Percentiles rank a stretch among this genome's conserved stretches.
These are phyloP conservation scores for Crotalus viridis DNA, from an alignment of 2,113 vertebrate species.

Conservation along the genomic window DNA sequence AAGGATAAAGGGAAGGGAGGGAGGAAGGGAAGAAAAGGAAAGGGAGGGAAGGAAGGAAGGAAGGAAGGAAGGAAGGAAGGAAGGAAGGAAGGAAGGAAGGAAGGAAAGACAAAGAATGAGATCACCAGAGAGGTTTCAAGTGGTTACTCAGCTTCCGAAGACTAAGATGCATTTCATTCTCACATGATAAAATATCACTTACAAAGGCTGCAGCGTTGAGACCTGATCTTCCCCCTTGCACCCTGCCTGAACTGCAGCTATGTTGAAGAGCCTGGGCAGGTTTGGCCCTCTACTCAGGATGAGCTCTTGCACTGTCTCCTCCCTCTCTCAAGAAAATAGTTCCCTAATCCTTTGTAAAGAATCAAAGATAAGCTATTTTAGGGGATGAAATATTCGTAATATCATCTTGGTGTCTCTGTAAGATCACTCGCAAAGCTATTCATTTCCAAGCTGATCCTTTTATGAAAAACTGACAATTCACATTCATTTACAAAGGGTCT, in stretches of 20 bases:
- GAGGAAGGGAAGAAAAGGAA: too few species aligned
- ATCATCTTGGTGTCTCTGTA: fast-evolving
- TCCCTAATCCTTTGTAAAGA: neutral
- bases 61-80: too few species aligned
- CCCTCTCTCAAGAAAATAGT: fast-evolving
- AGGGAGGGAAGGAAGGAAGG: too few species aligned
- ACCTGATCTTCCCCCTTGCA: neutral
- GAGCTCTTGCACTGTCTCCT: neutral
- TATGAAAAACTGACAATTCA: neutral
- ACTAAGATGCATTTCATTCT: slow-evolving; percentile 41
- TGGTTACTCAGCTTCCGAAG: slow-evolving; percentile 34
- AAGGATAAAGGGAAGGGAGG: too few species aligned
- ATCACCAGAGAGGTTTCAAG: slow-evolving; percentile 20
- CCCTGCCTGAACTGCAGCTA: neutral
- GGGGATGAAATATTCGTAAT: fast-evolving
- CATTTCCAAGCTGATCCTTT: neutral
- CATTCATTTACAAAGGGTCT: neutral
- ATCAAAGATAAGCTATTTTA: neutral
- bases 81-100: too few species aligned
- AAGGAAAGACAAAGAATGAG: fast-evolving
- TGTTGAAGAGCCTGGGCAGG: slow-evolving; percentile 43
- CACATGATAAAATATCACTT: slow-evolving; percentile 29
- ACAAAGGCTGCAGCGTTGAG: slow-evolving; percentile 23
- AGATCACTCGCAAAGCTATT: neutral
- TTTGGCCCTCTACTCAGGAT: slow-evolving; percentile 41